Conservation (phyloP, 2,797 vertebrate species). For the Emys orbicularis region DNA sequence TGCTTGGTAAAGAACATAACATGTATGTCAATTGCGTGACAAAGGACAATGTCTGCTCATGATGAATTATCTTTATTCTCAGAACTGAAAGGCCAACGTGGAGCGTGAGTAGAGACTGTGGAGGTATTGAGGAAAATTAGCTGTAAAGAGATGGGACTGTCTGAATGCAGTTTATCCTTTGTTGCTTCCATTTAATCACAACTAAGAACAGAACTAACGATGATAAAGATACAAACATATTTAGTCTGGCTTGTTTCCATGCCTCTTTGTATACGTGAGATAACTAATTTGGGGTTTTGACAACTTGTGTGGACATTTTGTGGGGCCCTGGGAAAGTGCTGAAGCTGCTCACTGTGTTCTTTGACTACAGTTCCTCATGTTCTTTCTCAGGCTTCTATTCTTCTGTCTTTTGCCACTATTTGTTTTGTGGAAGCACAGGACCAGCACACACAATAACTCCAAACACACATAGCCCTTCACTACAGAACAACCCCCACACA, state of each 20-base stretch:
- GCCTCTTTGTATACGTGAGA: background rate
- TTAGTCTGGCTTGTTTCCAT: background rate
- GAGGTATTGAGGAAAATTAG: background rate
- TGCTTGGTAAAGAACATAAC: background rate
- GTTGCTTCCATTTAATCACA: background rate
- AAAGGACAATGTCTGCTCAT: too few species aligned
- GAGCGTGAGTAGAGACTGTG: fast-evolving
- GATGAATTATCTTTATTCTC: too few species aligned
- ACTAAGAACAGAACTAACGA: background rate
- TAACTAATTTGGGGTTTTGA: background rate
- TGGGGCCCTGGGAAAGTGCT: background rate
- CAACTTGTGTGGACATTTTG: background rate
- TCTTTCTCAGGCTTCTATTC: background rate
- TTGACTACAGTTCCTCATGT: background rate
- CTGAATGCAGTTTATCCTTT: background rate
- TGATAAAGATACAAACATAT: background rate
- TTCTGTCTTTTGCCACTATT: background rate
- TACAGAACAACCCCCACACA: too few species aligned
- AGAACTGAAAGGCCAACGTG: background rate
- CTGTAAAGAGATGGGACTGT: background rate
- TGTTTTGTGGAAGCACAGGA: too few species aligned
- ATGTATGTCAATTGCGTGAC: background rate
- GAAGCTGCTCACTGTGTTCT: background rate
- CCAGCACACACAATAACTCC: too few species aligned
- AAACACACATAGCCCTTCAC: too few species aligned